Conservation (phyloP, 2,797 vertebrate genomes). For the Myotis findleyi region DNA sequence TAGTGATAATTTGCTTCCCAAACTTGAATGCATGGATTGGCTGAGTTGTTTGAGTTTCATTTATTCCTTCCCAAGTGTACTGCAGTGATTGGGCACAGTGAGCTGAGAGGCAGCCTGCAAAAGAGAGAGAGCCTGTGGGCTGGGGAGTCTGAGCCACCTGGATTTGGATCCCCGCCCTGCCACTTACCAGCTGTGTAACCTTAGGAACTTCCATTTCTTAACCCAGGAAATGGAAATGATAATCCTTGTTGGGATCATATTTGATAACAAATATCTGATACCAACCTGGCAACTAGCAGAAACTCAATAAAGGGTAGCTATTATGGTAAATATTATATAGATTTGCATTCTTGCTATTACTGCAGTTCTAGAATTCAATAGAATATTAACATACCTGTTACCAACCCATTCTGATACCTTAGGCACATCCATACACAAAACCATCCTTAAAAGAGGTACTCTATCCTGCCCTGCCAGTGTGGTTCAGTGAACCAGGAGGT, state of each 20-base stretch:
- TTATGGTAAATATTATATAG: not conserved
- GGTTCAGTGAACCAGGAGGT: too few species aligned
- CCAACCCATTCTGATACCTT: not conserved
- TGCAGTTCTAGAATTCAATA: not conserved
- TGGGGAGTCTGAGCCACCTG: not conserved
- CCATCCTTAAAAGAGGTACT: conserved; percentile 25
- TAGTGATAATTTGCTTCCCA: conserved; percentile 8
- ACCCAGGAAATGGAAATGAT: not conserved
- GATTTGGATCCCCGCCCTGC: not conserved
- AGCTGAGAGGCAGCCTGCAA: not conserved
- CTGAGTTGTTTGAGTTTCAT: not conserved
- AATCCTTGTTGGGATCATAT: not conserved
- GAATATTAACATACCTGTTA: conserved; percentile 15
- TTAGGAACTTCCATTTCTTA: not conserved
- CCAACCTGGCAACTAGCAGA: not conserved
- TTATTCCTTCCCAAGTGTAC: not conserved
- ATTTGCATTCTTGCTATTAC: conserved; percentile 24
- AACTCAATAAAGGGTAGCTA: not conserved
- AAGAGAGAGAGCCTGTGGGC: not conserved
- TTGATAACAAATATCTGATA: conserved; percentile 15
- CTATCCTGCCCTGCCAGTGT: not conserved
- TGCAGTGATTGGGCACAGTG: not conserved
- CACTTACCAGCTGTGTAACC: not conserved
- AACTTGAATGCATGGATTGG: not conserved
- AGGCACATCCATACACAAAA: not conserved